A percentile compares a stretch with the other conserved stretches of the same genome.
Conservation (phyloP, 1,140 invertebrate species). For the Lepeophtheirus salmonis region DNA sequence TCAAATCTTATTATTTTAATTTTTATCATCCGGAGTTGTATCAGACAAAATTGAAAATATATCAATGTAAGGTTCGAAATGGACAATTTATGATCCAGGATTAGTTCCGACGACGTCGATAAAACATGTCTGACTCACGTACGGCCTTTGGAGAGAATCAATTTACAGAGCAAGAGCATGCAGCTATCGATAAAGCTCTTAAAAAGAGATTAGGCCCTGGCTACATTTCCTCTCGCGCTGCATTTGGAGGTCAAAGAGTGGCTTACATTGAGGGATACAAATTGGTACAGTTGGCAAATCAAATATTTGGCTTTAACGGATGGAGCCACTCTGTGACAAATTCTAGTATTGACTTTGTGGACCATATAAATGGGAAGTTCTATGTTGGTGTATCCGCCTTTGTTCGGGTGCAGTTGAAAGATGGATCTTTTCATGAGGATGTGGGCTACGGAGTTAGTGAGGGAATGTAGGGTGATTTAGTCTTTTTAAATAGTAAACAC, state of each 20-base stretch:
- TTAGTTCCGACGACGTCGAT: no score
- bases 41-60: no score
- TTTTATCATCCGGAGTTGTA: no score
- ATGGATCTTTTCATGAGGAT: constrained; percentile 33
- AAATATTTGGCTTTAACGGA: constrained; percentile 34
- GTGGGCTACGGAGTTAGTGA: constrained; percentile 34
- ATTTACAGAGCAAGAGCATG: constrained; percentile 23
- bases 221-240: constrained; percentile 31
- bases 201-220: constrained; percentile 30
- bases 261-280: constrained; percentile 33
- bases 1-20: no score
- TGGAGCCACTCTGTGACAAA: constrained; percentile 32
- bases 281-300: constrained; percentile 31
- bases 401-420: constrained; percentile 31
- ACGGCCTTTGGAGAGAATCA: constrained; percentile 15
- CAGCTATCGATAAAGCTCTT: constrained; percentile 31
- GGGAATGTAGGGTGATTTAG: constrained; percentile 31
- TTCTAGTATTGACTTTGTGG: constrained; percentile 29
- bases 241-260: constrained; percentile 31
- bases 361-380: constrained; percentile 28
- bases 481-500: constrained; percentile 32
- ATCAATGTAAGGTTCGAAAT: no score
- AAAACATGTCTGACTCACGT: no score
- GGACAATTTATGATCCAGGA: no score
- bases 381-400: constrained; percentile 33